These are phyloP conservation scores for Urocolius indicus DNA, from an alignment of 2,113 vertebrate species.

Conservation along the genomic window DNA sequence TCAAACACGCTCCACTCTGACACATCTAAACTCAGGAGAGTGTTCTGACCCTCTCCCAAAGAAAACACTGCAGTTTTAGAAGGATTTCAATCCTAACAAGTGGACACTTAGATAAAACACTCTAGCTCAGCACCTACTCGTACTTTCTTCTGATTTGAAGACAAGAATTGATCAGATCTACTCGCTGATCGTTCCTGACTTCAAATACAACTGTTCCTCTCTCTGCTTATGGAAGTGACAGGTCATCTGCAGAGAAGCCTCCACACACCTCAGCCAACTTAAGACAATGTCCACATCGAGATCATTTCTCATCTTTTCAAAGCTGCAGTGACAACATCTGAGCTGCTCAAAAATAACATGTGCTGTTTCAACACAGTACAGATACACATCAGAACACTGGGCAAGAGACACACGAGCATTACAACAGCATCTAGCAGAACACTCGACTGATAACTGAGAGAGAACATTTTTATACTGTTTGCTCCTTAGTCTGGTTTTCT, in stretches of 20 bases:
- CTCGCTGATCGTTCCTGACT: neutral
- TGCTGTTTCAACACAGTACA: neutral
- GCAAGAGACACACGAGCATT: neutral
- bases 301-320: neutral
- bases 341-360: neutral
- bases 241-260: neutral
- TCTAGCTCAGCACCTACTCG: neutral
- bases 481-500: constrained; percentile 18
- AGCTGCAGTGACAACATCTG: neutral
- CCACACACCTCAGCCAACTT: neutral
- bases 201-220: neutral
- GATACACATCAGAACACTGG: neutral
- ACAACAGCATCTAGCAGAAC: neutral
- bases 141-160: neutral
- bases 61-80: neutral
- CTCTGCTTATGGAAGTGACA: neutral
- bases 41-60: neutral
- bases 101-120: neutral
- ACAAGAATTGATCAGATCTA: neutral
- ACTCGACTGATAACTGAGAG: neutral
- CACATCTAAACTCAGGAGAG: neutral
- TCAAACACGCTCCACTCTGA: neutral
- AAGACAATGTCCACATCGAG: neutral
- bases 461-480: neutral
- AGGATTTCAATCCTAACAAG: neutral